Conservation (phyloP, 2,888 invertebrate species). For the Ashinkailepas kermadecensis region DNA sequence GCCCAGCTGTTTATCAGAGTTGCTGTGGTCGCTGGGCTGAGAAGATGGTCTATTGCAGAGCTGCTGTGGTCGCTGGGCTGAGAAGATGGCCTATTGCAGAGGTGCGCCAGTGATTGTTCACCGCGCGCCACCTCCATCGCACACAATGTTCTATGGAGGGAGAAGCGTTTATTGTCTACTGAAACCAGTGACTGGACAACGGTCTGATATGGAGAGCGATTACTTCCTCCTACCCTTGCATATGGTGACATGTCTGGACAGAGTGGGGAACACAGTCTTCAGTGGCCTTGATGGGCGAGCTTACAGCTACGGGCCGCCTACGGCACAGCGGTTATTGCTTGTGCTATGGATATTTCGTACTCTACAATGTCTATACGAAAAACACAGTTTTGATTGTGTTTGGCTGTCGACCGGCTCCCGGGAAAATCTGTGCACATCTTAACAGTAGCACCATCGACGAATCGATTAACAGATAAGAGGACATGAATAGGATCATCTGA, state of each 20-base stretch:
- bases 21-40: too few species aligned
- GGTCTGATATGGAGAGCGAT: neutral
- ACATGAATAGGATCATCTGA: too few species aligned
- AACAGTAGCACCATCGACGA: neutral
- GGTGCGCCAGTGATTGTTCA: too few species aligned
- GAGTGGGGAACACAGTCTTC: neutral
- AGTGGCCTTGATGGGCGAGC: neutral
- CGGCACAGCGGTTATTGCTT: constrained; percentile 4
- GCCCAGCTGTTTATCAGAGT: too few species aligned
- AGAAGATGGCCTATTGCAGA: too few species aligned
- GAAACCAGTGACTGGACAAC: constrained; percentile 6
- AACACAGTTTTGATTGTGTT: constrained; percentile 9
- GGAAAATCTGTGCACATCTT: neutral
- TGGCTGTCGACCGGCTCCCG: neutral
- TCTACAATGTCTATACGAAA: neutral
- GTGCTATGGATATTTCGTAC: neutral
- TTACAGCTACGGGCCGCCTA: neutral
- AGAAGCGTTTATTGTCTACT: constrained; percentile 20
- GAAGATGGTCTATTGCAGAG: too few species aligned
- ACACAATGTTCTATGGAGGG: neutral
- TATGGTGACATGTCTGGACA: neutral
- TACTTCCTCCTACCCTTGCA: neutral
- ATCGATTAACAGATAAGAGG: too few species aligned
- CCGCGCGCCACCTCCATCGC: too few species aligned
- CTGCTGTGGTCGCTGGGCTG: too few species aligned